Percentiles rank a stretch among this genome's conserved stretches.
Evolutionary conservation across 2,113 vertebrate genomes (phyloP).

Genomic region (Larimichthys polyactis): DNA sequence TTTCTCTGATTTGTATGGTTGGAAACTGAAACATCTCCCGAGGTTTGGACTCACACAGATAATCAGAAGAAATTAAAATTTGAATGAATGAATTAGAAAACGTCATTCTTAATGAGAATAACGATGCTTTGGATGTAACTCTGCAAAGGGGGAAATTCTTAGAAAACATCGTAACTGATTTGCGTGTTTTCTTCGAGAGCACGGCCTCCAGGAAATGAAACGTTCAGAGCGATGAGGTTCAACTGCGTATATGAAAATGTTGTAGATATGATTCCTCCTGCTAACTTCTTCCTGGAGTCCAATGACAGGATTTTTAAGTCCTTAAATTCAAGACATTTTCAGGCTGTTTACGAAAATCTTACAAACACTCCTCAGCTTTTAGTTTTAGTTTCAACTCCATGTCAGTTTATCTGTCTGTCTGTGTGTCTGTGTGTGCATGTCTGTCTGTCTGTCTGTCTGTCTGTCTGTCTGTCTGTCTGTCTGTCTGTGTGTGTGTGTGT

Average conservation of each 20-base stretch:
- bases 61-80: not conserved
- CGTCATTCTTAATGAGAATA: not conserved
- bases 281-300: not conserved
- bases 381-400: slow-evolving; percentile 7
- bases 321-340: slow-evolving; percentile 18
- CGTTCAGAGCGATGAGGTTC: not conserved
- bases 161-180: not conserved
- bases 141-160: no score
- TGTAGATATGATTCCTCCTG: not conserved
- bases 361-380: not conserved
- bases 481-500: no score
- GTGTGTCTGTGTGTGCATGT: slow-evolving; percentile 4
- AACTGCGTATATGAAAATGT: not conserved
- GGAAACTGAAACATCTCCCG: no score
- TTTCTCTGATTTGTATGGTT: not conserved
- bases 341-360: not conserved
- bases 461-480: slow-evolving; percentile 6
- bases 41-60: not conserved
- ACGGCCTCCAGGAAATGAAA: slow-evolving; percentile 13
- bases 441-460: not conserved
- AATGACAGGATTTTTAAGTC: slow-evolving; percentile 5
- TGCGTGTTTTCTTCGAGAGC: not conserved
- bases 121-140: not conserved
- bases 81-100: slow-evolving; percentile 4
- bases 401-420: slow-evolving; percentile 28